Conservation (phyloP, 2,113 vertebrate genomes). For the Cinclus mexicanus region DNA sequence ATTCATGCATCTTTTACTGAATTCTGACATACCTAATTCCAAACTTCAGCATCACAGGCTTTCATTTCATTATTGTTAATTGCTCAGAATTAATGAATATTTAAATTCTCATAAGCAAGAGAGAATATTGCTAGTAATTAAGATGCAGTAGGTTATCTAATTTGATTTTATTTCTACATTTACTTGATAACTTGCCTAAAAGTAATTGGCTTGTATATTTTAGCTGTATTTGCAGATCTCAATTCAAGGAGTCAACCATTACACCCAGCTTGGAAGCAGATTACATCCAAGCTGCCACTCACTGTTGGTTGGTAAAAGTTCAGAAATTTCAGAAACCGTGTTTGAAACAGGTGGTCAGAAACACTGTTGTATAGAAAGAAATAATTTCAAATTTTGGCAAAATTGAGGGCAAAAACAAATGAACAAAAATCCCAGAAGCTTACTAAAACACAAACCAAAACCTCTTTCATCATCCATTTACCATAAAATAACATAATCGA, state of each 20-base stretch:
- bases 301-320: not conserved
- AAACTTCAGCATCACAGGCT: not conserved
- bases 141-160: slow-evolving; percentile 20
- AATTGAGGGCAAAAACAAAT: not conserved
- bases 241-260: not conserved
- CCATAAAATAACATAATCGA: not conserved
- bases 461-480: not conserved
- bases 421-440: fast-evolving
- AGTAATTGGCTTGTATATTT: not conserved
- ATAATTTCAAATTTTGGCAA: not conserved
- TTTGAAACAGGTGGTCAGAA: not conserved
- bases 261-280: not conserved
- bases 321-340: not conserved
- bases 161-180: slow-evolving; percentile 31
- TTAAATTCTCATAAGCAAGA: not conserved
- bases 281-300: not conserved
- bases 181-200: not conserved
- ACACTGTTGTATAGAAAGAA: not conserved
- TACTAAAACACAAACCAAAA: too few relatives aligned
- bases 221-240: not conserved
- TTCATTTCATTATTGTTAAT: slow-evolving; percentile 40
- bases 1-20: slow-evolving; percentile 9
- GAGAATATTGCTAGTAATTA: slow-evolving; percentile 29
- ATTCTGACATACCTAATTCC: slow-evolving; percentile 19
- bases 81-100: slow-evolving; percentile 55